Base-by-base conservation (phyloP, 1,140 invertebrate genomes). In the Muscidifurax raptorellus region DNA sequence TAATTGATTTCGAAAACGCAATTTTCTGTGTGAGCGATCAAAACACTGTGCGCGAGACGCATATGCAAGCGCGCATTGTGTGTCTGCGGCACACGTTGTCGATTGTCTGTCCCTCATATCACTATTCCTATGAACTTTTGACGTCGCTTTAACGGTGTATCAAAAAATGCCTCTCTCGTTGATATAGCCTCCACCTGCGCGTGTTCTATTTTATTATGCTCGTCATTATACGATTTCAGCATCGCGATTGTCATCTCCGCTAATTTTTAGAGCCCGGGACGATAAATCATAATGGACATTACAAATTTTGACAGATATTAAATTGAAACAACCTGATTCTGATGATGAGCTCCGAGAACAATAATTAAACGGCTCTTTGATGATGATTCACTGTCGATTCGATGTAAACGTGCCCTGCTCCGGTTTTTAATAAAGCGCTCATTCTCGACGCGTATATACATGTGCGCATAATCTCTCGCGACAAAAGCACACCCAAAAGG, bases 21-120 rank as follows among this genome's bases (percentile, higher is more conserved):
- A 93, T 93, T 93, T 93, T 93, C 91, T 91, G 91, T 90, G 81
- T 88, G 89, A 92, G 86, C 88, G 91, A 93, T 93, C 92, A 93
- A 93, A 93, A 91, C 90, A 86, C 83, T 81, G n/a, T n/a, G n/a
- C 82, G 30, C 9, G 44, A 78, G 36, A 1, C 10, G 18, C 44
- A 30, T 12, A 30, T 3, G 2, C n/a, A n/a, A n/a, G n/a, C 28
- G 28, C 69, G 44, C n/a, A 77, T 77, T 77, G 44, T 44, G 30
- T 30, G 18, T 76, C n/a, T n/a, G 74, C 6, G 36, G 3, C 64
- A n/a, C n/a, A 28, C 18, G 71, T 9, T 30, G 36, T 78, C n/a
- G 22, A 69, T 74, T 80, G 36, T 81, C 80, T 15, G 36, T 87
- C 67, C 64, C 32, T 59, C 52, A n/a, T 77, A 32, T 85, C 81